phyloP scores from a whole-genome alignment of 2,113 vertebrate genomes.

The Grammomys dolichurus region DNA sequence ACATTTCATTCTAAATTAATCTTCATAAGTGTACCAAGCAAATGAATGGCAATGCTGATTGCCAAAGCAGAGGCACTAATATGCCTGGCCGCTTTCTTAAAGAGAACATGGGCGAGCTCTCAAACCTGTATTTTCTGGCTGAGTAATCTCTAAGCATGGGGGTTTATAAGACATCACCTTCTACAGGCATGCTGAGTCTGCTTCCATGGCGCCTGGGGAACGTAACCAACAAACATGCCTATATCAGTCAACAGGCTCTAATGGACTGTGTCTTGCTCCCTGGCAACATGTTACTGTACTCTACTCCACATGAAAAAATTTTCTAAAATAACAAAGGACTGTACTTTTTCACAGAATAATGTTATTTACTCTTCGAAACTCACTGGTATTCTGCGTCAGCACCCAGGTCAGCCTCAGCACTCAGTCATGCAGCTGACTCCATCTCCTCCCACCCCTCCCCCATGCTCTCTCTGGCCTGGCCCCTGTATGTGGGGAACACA shows the following conservation, averaged over 20 bases:
- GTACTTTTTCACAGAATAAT: slow-evolving; percentile 27
- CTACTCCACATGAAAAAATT: not conserved
- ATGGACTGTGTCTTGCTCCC: not conserved
- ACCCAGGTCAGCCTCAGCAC: not conserved
- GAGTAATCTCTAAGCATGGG: not conserved
- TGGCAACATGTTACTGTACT: not conserved
- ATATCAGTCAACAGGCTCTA: not conserved
- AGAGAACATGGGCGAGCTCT: not conserved
- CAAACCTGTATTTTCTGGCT: not conserved
- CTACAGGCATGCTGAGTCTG: not conserved
- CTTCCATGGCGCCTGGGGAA: not conserved
- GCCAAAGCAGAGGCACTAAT: slow-evolving; percentile 19
- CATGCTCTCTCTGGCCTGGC: not conserved
- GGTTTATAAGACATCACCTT: slow-evolving; percentile 26
- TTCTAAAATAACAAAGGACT: not conserved
- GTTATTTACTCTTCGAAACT: not conserved
- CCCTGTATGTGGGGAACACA: slow-evolving; percentile 62
- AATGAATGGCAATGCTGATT: slow-evolving; percentile 55
- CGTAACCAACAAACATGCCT: not conserved
- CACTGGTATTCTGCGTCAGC: not conserved
- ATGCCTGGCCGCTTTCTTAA: not conserved
- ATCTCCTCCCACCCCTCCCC: not conserved
- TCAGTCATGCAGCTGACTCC: not conserved
- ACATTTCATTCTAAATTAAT: slow-evolving; percentile 80
- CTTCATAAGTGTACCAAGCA: slow-evolving; percentile 63